Evolutionary conservation across 2,113 vertebrate species (phyloP).

Genomic region (Psilopsiagon aymara): DNA sequence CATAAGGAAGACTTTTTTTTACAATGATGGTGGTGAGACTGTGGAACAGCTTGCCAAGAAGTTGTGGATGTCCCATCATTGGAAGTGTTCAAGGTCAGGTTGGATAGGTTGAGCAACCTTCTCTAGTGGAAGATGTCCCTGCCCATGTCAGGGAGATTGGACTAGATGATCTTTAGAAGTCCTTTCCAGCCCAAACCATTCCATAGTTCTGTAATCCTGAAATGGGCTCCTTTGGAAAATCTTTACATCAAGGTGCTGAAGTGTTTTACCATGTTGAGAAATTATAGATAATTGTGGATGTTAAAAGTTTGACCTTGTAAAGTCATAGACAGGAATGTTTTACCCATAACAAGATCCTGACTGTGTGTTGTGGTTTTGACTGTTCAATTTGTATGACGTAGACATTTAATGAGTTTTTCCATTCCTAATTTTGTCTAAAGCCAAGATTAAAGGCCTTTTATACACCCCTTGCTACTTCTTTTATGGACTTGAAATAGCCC

Average conservation of each 20-base stretch:
- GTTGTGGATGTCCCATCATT: not conserved
- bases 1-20: not conserved
- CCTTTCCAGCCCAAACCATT: not conserved
- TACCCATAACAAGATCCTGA: not conserved
- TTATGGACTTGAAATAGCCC: not conserved
- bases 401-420: not conserved
- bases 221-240: not conserved
- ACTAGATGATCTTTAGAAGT: not conserved
- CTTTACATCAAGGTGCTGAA: not conserved
- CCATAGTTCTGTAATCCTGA: not conserved
- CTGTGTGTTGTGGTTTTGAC: not conserved
- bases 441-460: not conserved
- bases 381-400: not conserved
- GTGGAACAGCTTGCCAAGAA: not conserved
- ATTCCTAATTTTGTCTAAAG: slow-evolving; percentile 1
- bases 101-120: not conserved
- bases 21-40: not conserved
- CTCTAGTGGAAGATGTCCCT: not conserved
- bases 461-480: not conserved
- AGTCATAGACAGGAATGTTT: not conserved
- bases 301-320: not conserved
- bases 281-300: not conserved
- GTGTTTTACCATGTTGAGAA: not conserved
- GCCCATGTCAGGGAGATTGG: not conserved
- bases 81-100: not conserved